Evolutionary conservation across 2,113 vertebrate genomes (phyloP), one percentile per base, ranked within the genome.

Genomic region (Aspiorhynchus laticeps): DNA sequence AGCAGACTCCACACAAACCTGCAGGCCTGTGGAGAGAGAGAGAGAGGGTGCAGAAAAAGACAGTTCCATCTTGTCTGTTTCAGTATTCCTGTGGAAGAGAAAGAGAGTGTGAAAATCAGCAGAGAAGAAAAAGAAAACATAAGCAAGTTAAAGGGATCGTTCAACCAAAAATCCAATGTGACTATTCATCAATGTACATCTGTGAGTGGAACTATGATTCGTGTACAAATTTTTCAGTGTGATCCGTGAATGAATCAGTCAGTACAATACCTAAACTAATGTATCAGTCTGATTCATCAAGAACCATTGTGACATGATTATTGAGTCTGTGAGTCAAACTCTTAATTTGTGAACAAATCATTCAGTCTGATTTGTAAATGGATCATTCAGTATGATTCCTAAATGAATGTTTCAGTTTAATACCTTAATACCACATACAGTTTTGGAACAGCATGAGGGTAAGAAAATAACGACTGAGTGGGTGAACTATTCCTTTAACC

Each of bases 1-100:
- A 33, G 53, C 82, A 87, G 85, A 85, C 85, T 80, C n/a, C 63
- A 63, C 41, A 46, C 75, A 33, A 90, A 83, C 48, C n/a, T 51
- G 46, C 26, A 77, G 71, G 74, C 56, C 63, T 41, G 48, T 51
- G 65, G 82, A 76, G 61, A 75, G 56, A 76, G 38, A 36, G 69
- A 38, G 77, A 38, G 61, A 12, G 61, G 7, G 19, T 15, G 48
- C 19, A 73, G 43, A 61, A 38, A 80, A 28, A 77, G 33, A 51
- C 31, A 65, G 85, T 15, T 81, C 61, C 59, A 81, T 86, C 83
- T 81, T 87, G 33, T 65, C 43, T 26, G n/a, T 88, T 80, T 83
- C 73, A 79, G 48, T 38, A 41, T 63, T 24, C 53, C 43, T 75
- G 46, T 26, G 17, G 15, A 74, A 65, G 69, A 31, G 53, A 48